phyloP scores from a whole-genome alignment of 1,140 invertebrate species.

The Drosophila pseudoobscura region DNA sequence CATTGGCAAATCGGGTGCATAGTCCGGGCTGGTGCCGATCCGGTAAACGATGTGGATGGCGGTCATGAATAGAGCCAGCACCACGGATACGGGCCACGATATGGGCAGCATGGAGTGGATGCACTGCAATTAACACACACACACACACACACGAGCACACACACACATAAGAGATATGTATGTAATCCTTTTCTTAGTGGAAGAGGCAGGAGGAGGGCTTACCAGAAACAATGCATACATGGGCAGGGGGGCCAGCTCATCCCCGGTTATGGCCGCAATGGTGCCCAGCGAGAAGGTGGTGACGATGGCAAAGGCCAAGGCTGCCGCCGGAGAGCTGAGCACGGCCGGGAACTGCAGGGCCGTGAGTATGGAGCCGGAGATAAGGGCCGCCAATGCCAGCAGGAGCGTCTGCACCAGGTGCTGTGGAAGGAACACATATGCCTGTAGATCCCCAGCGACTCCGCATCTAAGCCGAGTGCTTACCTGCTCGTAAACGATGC shows the following conservation, averaged over 20 bases:
- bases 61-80: constrained; percentile 86
- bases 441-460: neutral
- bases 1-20: constrained; percentile 69
- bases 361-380: constrained; percentile 77
- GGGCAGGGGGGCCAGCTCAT: constrained; percentile 85
- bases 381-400: constrained; percentile 65
- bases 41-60: constrained; percentile 85
- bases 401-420: constrained; percentile 60
- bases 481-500: constrained; percentile 73
- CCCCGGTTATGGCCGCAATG: constrained; percentile 78
- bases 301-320: constrained; percentile 79
- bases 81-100: constrained; percentile 86
- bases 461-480: constrained; percentile 21
- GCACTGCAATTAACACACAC: constrained; percentile 83
- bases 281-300: constrained; percentile 80
- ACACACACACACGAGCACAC: neutral
- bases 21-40: constrained; percentile 60
- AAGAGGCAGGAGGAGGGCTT: constrained; percentile 55
- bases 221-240: constrained; percentile 87
- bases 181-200: constrained; percentile 12
- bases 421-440: constrained; percentile 39
- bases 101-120: constrained; percentile 90
- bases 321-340: constrained; percentile 77
- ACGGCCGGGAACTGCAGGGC: constrained; percentile 82
- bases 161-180: neutral